Percentiles rank a stretch among this genome's conserved stretches.
Conservation (phyloP, 1,140 invertebrate genomes). For the Drosophila lini region DNA sequence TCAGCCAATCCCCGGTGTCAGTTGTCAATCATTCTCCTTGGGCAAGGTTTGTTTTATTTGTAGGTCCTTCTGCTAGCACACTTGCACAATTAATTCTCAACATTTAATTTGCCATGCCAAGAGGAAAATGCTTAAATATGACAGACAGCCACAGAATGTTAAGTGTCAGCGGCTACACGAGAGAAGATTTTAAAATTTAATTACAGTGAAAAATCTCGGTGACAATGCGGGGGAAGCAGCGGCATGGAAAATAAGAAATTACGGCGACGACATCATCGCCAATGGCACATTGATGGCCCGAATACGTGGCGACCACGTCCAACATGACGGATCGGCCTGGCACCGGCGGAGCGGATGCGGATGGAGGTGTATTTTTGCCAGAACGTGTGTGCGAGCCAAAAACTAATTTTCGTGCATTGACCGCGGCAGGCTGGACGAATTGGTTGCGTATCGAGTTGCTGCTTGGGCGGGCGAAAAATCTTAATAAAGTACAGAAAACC, state of each 20-base stretch:
- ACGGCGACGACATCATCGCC: slow-evolving; percentile 49
- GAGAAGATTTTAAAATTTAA: slow-evolving; percentile 64
- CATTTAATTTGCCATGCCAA: slow-evolving; percentile 68
- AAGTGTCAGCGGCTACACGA: slow-evolving; percentile 74
- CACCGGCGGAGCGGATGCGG: slow-evolving; percentile 5
- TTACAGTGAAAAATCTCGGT: slow-evolving; percentile 43
- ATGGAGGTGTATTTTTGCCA: slow-evolving; percentile 11
- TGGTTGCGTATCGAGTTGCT: slow-evolving; percentile 41
- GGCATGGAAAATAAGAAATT: slow-evolving; percentile 73
- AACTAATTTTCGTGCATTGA: slow-evolving; percentile 53
- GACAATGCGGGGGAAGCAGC: slow-evolving; percentile 33
- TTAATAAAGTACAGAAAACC: background rate
- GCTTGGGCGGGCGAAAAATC: background rate
- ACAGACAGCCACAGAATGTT: slow-evolving; percentile 75
- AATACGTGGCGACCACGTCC: slow-evolving; percentile 15
- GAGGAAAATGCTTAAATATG: slow-evolving; percentile 56
- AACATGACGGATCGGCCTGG: slow-evolving; percentile 37
- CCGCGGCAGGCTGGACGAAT: slow-evolving; percentile 30
- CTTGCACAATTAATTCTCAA: slow-evolving; percentile 67
- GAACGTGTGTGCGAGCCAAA: slow-evolving; percentile 31
- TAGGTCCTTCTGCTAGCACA: slow-evolving; percentile 44
- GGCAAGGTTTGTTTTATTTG: background rate
- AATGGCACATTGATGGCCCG: slow-evolving; percentile 45
- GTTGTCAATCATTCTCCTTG: slow-evolving; percentile 26
- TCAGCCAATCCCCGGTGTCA: slow-evolving; percentile 14